phyloP scores from a whole-genome alignment of 2,113 vertebrate genomes.

The Etia nguti region DNA sequence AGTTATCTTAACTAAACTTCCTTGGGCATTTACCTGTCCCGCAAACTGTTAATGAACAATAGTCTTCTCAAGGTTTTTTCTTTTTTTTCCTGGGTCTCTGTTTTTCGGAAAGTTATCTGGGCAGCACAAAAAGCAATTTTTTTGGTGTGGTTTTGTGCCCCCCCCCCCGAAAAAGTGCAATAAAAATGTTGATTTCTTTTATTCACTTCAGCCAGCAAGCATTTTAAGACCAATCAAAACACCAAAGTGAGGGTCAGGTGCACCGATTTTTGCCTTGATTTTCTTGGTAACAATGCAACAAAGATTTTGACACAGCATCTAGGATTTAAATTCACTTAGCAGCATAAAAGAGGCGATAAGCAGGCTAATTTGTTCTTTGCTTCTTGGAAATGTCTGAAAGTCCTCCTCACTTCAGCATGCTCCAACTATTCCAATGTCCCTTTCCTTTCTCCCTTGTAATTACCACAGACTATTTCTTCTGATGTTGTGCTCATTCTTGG shows the following conservation, averaged over 20 bases:
- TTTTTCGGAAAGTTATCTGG: background rate
- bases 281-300: background rate
- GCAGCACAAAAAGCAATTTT: background rate
- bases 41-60: background rate
- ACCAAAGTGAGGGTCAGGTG: background rate
- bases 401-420: background rate
- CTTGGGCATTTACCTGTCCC: background rate
- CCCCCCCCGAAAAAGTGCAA: background rate
- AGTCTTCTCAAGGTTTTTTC: background rate
- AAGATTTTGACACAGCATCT: background rate
- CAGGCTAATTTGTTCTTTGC: background rate
- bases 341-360: background rate
- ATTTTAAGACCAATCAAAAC: background rate
- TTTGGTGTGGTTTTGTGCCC: background rate
- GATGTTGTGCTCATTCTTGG: background rate
- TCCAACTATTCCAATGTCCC: background rate
- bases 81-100: accelerated
- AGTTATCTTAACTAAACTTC: background rate
- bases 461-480: background rate
- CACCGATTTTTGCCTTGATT: background rate
- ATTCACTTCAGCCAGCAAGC: background rate
- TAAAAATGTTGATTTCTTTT: background rate
- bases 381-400: background rate
- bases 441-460: background rate
- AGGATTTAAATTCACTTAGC: background rate